A percentile compares a stretch with the other conserved stretches of the same genome.
Evolutionary conservation across 2,797 vertebrate species (phyloP).

Genomic region (Acanthornis magna): DNA sequence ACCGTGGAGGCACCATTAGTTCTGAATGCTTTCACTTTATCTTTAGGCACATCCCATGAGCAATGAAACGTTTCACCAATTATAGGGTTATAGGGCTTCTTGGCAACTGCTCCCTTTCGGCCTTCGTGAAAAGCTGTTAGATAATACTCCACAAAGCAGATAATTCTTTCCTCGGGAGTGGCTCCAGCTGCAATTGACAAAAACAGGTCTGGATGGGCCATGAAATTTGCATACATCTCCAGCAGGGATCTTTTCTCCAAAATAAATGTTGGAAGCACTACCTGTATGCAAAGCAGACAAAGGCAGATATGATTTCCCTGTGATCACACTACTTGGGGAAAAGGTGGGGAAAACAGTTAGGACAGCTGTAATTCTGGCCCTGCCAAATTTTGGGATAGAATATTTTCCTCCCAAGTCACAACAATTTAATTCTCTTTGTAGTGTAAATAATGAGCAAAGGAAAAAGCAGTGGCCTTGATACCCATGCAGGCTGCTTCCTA

Average conservation of each 20-base stretch:
- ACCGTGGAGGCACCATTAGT: slow-evolving; percentile 64
- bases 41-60: slow-evolving; percentile 91
- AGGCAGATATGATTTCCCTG: slow-evolving; percentile 40
- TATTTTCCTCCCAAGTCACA: neutral
- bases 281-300: slow-evolving; percentile 75
- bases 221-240: slow-evolving; percentile 98
- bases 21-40: slow-evolving; percentile 80
- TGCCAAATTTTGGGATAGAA: neutral
- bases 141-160: slow-evolving; percentile 93
- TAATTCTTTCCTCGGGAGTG: slow-evolving; percentile 89
- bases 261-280: slow-evolving; percentile 94
- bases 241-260: slow-evolving; percentile 93
- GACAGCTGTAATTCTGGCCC: neutral
- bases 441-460: neutral
- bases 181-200: slow-evolving; percentile 85
- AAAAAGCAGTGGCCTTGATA: neutral
- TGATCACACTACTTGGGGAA: neutral
- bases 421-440: neutral
- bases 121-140: slow-evolving; percentile 94
- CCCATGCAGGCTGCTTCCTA: neutral
- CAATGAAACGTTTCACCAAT: slow-evolving; percentile 94
- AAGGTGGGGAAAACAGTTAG: neutral
- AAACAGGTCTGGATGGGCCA: slow-evolving; percentile 94
- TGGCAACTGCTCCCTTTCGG: slow-evolving; percentile 90
- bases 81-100: slow-evolving; percentile 95